Conservation (phyloP, 2,888 invertebrate species). For the Cheilosia vulpina region DNA sequence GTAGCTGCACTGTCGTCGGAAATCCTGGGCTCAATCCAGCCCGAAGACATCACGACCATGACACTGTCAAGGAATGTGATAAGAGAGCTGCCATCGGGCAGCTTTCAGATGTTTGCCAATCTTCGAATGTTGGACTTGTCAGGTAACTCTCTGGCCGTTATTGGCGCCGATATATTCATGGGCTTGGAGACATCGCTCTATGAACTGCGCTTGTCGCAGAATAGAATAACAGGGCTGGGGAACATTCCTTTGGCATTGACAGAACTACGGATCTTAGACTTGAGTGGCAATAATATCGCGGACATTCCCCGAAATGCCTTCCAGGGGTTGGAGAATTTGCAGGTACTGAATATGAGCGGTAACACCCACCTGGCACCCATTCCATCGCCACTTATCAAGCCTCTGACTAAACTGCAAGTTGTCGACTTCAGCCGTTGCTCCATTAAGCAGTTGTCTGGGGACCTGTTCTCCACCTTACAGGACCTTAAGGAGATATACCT, state of each 20-base stretch:
- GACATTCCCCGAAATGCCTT: constrained; percentile 89
- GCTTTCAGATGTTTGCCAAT: constrained; percentile 91
- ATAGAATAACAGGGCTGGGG: constrained; percentile 88
- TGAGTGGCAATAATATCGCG: constrained; percentile 91
- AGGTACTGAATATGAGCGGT: constrained; percentile 90
- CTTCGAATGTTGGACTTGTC: constrained; percentile 89
- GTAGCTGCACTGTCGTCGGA: constrained; percentile 93
- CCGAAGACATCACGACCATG: constrained; percentile 88
- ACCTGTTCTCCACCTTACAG: constrained; percentile 88
- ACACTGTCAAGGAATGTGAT: constrained; percentile 93
- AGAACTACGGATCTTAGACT: constrained; percentile 88
- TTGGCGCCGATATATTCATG: constrained; percentile 89
- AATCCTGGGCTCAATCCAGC: constrained; percentile 88
- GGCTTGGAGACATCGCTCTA: constrained; percentile 90
- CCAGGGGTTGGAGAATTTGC: constrained; percentile 87
- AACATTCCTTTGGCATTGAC: constrained; percentile 87
- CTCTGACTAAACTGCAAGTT: constrained; percentile 87
- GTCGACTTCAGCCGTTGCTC: constrained; percentile 91
- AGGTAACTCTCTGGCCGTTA: constrained; percentile 89
- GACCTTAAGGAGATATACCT: constrained; percentile 88
- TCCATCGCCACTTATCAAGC: constrained; percentile 88
- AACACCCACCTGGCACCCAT: constrained; percentile 88
- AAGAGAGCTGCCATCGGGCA: constrained; percentile 91
- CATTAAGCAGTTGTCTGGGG: constrained; percentile 89
- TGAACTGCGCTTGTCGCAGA: constrained; percentile 89